Percentiles rank a stretch among this genome's conserved stretches.
Conservation (phyloP, 2,797 vertebrate species). For the Sardinella longiceps region DNA sequence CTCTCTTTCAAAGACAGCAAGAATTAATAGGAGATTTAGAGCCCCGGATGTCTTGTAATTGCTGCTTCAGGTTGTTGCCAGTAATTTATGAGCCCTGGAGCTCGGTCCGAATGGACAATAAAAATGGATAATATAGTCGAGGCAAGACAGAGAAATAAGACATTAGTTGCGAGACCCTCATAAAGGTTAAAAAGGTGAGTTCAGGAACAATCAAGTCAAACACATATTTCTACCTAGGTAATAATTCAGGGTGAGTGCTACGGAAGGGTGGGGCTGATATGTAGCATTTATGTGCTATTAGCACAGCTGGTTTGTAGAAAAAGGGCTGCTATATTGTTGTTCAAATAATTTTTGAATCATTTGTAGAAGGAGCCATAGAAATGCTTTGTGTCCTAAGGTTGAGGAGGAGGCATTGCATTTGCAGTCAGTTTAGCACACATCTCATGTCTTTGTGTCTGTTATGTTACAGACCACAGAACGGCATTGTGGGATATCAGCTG, state of each 20-base stretch:
- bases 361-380: not conserved
- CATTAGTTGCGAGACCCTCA: constrained; percentile 41
- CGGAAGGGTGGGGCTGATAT: not conserved
- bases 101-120: constrained; percentile 71
- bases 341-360: not conserved
- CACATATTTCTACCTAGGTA: constrained; percentile 37
- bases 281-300: not conserved
- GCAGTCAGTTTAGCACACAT: not conserved
- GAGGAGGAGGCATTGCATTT: not conserved
- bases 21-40: constrained; percentile 77
- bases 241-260: constrained; percentile 33
- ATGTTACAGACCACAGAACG: not conserved
- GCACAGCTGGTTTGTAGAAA: not conserved
- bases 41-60: constrained; percentile 79
- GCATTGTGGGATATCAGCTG: constrained; percentile 75
- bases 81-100: constrained; percentile 67
- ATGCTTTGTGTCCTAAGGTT: not conserved
- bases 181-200: constrained; percentile 58
- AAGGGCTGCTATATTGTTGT: not conserved
- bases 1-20: constrained; percentile 73
- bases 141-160: constrained; percentile 48
- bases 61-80: constrained; percentile 71
- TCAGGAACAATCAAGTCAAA: constrained; percentile 51
- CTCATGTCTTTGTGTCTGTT: not conserved
- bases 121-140: constrained; percentile 65